These are phyloP conservation scores for Rambutsinella grinnellia DNA, from an alignment of 2,888 invertebrate species.

Conservation along the genomic window DNA sequence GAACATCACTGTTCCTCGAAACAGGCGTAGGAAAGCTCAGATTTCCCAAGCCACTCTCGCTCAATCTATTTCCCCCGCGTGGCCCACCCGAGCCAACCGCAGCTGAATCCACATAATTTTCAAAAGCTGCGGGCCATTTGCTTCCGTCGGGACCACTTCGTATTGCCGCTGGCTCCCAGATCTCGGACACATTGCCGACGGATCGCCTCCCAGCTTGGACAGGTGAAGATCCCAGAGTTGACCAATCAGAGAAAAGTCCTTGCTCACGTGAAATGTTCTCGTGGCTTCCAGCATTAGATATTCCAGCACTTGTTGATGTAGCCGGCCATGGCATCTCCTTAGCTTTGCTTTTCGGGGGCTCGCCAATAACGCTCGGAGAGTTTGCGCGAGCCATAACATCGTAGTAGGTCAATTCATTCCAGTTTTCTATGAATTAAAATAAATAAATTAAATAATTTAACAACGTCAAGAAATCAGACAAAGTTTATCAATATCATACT, in stretches of 20 bases:
- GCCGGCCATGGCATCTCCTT: conserved; percentile 28
- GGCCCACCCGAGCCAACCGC: conserved; percentile 52
- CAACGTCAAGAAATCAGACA: background rate
- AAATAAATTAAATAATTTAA: background rate
- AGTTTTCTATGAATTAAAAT: conserved; percentile 35
- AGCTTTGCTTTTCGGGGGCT: too few species aligned
- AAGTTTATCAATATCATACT: background rate
- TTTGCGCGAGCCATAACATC: conserved; percentile 27
- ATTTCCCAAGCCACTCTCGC: conserved; percentile 20
- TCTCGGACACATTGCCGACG: conserved; percentile 50
- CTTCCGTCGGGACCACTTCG: conserved; percentile 25
- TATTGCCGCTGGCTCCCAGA: conserved; percentile 57
- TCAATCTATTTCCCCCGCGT: background rate
- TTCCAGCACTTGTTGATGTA: conserved; percentile 18
- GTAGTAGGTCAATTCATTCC: conserved; percentile 37
- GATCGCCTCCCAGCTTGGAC: conserved; percentile 19
- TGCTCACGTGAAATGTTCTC: conserved; percentile 30
- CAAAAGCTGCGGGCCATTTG: conserved; percentile 59
- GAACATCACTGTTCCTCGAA: conserved; percentile 51
- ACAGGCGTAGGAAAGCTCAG: conserved; percentile 32
- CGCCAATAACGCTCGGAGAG: conserved; percentile 19
- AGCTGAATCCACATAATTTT: conserved; percentile 36
- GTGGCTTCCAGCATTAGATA: conserved; percentile 2
- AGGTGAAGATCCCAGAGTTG: conserved; percentile 15
- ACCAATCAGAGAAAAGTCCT: conserved; percentile 27